Percentiles rank a stretch among this genome's conserved stretches.
phyloP scores from a whole-genome alignment of 2,888 invertebrate genomes.

The Chaitophorus viminalis region DNA sequence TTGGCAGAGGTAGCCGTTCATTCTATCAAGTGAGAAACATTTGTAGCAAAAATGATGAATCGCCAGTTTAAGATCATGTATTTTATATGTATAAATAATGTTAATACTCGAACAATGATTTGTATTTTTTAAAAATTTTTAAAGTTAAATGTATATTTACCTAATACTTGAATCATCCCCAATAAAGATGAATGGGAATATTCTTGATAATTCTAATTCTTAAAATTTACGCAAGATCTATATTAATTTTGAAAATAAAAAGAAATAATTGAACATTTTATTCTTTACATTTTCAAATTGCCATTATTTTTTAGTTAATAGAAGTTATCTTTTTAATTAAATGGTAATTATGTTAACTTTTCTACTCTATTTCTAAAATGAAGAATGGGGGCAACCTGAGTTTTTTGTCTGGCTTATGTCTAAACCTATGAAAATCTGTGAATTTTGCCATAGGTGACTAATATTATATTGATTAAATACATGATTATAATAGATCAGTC shows the following conservation, averaged over 20 bases:
- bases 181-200: neutral
- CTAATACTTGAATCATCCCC: neutral
- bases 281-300: no score
- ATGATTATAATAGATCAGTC: no score
- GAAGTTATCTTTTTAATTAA: neutral
- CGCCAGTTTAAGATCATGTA: neutral
- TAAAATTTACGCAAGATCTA: neutral
- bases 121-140: neutral
- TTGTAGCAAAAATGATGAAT: neutral
- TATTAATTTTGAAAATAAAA: neutral
- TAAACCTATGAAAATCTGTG: no score
- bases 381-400: no score
- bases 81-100: neutral
- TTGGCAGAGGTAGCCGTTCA: neutral
- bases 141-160: neutral
- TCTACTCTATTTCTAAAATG: neutral
- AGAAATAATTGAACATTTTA: neutral
- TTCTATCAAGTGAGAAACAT: neutral
- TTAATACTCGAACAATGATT: neutral
- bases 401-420: no score
- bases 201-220: neutral
- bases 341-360: neutral
- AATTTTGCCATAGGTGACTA: no score
- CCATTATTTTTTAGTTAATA: neutral
- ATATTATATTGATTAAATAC: no score